A percentile compares a stretch with the other conserved stretches of the same genome.
phyloP scores from a whole-genome alignment of 2,797 vertebrate species.

The Coccyzus lansbergi region DNA sequence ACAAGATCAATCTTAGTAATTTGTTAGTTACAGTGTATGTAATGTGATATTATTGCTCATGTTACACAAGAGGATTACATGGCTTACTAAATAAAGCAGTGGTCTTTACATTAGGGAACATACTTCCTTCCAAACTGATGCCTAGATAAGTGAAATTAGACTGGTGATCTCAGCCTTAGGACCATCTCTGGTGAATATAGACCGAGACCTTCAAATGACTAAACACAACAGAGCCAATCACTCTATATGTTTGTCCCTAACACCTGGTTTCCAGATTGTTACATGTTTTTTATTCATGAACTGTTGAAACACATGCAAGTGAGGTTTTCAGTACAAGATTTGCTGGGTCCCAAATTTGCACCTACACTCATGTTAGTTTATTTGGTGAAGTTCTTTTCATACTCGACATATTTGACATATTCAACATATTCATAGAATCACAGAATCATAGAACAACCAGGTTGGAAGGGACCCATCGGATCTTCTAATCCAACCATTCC shows the following conservation, averaged over 20 bases:
- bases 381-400: not conserved
- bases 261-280: conserved; percentile 43
- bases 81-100: conserved; percentile 73
- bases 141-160: conserved; percentile 53
- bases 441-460: too few species aligned
- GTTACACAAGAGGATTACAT: conserved; percentile 74
- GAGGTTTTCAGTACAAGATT: not conserved
- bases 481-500: too few species aligned
- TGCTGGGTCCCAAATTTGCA: not conserved
- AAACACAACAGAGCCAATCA: not conserved
- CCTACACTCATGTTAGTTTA: not conserved
- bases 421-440: too few species aligned
- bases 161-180: conserved; percentile 51
- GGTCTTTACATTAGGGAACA: conserved; percentile 64
- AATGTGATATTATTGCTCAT: conserved; percentile 74
- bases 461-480: too few species aligned
- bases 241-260: not conserved
- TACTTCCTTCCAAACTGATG: conserved; percentile 65
- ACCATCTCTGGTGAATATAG: conserved; percentile 32
- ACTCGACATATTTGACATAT: too few species aligned
- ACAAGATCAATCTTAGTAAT: conserved; percentile 75
- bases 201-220: not conserved
- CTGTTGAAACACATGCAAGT: not conserved
- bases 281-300: not conserved
- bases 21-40: conserved; percentile 75